Percentiles rank a stretch among this genome's conserved stretches.
Conservation (phyloP, 2,113 vertebrate genomes). For the Equus quagga region DNA sequence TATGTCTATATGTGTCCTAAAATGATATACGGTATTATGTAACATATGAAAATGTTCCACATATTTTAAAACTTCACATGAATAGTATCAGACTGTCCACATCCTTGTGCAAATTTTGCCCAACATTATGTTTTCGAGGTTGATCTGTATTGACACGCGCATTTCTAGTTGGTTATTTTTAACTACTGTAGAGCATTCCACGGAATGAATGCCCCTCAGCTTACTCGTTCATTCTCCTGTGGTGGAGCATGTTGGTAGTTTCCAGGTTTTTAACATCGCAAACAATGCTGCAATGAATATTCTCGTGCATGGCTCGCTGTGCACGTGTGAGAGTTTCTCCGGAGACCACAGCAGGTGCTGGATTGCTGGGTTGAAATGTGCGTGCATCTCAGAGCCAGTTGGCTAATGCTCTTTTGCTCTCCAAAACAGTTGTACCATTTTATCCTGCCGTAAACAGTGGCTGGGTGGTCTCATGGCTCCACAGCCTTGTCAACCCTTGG, state of each 20-base stretch:
- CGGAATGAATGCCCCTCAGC: accelerated
- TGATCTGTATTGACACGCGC: accelerated
- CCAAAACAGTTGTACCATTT: accelerated
- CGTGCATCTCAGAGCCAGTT: background rate
- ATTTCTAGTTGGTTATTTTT: background rate
- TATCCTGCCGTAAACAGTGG: background rate
- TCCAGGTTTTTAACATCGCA: accelerated
- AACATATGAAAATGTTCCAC: background rate
- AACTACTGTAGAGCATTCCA: accelerated
- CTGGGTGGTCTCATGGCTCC: no score
- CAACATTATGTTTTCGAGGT: background rate
- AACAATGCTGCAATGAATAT: accelerated
- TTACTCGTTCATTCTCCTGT: accelerated
- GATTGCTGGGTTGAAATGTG: background rate
- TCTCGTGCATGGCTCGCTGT: accelerated
- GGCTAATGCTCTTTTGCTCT: background rate
- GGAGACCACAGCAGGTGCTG: background rate
- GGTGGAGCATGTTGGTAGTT: accelerated
- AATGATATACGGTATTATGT: accelerated
- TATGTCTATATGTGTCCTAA: background rate
- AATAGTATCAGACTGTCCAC: accelerated
- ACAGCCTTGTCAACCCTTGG: background rate
- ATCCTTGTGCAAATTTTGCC: background rate
- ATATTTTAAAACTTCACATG: background rate
- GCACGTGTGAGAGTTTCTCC: background rate